Evolutionary conservation across 2,888 invertebrate species (phyloP), one percentile per base, ranked within the genome.

Genomic region (Ophion costatus): DNA sequence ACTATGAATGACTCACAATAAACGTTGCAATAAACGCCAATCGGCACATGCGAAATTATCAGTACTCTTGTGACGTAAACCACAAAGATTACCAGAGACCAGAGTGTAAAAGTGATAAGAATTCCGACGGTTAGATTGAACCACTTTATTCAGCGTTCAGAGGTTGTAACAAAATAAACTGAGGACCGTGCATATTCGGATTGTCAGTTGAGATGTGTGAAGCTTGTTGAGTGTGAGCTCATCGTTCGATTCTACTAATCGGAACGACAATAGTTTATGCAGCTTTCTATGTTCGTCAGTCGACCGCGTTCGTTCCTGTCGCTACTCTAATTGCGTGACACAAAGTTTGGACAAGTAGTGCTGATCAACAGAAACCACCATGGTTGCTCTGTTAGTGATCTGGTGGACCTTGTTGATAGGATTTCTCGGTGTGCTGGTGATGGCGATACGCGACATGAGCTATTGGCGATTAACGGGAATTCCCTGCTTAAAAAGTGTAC

Each of bases 381-480:
- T 67, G 42, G 33, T 20, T 67, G 9, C 42, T 9, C 4, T 22
- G 5, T 42, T 22, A 17, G 20, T 89, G 20, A 20, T 83, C 17
- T 56, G 33, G 10, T 61, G 73, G 45, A 2, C 87, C 20, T 6
- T 87, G 33, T 14, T 9, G 0, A 9, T 89, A 7, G 67, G 56
- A 6, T 22, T 76, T 5, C 3, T 79, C 0, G 84, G 81, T 63
- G 0, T 85, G 1, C 0, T 86, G 5, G 2, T 57, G 0, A 3
- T 73, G 2, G 0, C 82, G 0, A 20, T 81, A 20, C n/a, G 22
- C 0, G 87, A 87, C 24, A 56, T 29, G 9, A 86, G 74, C 0
- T 90, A 89, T 59, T 92, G 91, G 91, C 88, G 69, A 24, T 84
- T 78, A 1, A 85, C 77, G 5, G 84, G 84, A 9, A 56, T 91